These are phyloP conservation scores for Harmothoe impar DNA, from an alignment of 2,888 invertebrate genomes.

Conservation along the genomic window DNA sequence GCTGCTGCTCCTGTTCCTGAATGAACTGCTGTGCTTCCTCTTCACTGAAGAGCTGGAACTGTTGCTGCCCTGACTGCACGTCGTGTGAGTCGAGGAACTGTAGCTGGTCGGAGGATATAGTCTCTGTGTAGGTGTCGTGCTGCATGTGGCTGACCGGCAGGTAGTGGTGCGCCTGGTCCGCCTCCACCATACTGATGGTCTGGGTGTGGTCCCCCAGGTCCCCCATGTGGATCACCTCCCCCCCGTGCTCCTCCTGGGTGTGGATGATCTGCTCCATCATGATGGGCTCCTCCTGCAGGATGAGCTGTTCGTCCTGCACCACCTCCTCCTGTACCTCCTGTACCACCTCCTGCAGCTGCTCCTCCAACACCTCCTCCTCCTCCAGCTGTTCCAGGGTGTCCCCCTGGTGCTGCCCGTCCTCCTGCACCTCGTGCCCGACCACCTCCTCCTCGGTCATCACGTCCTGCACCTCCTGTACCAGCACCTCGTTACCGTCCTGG, in stretches of 20 bases:
- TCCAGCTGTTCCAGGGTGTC: background rate
- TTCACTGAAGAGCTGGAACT: slow-evolving; percentile 42
- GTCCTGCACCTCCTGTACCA: slow-evolving; percentile 34
- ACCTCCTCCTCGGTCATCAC: slow-evolving; percentile 50
- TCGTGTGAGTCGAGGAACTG: slow-evolving; percentile 3
- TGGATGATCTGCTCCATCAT: slow-evolving; percentile 55
- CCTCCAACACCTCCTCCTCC: slow-evolving; percentile 41
- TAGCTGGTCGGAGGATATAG: background rate
- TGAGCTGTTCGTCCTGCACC: slow-evolving; percentile 49
- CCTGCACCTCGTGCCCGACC: slow-evolving; percentile 18
- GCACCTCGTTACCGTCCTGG: slow-evolving; percentile 58
- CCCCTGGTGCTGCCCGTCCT: background rate
- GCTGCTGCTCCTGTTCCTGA: slow-evolving; percentile 46
- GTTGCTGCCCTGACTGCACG: background rate
- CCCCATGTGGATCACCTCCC: slow-evolving; percentile 9
- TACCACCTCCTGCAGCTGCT: background rate
- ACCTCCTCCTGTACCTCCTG: slow-evolving; percentile 56
- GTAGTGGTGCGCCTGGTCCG: background rate
- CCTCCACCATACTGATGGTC: background rate
- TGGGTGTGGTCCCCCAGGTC: background rate
- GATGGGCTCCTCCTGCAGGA: slow-evolving; percentile 34
- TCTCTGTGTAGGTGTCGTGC: background rate
- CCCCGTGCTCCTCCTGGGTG: background rate
- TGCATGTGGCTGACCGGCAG: background rate
- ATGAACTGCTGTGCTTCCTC: slow-evolving; percentile 46